Percentiles rank a stretch among this genome's conserved stretches.
These are phyloP conservation scores for Campoplex nolae DNA, from an alignment of 2,888 invertebrate species.

Conservation along the genomic window DNA sequence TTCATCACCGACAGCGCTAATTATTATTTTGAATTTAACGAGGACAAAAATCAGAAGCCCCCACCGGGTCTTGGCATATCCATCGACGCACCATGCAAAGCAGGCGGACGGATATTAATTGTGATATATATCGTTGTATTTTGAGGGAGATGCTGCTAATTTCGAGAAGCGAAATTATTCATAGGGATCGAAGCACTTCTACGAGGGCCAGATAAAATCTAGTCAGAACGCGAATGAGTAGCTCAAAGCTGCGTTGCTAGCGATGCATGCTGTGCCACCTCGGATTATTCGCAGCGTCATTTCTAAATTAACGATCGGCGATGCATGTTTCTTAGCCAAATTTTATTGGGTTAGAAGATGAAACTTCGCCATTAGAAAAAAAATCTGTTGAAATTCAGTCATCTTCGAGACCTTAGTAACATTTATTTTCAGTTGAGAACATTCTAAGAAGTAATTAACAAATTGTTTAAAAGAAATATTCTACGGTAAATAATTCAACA, in stretches of 20 bases:
- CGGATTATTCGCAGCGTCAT: constrained; percentile 39
- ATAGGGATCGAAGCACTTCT: neutral
- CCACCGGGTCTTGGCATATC: constrained; percentile 35
- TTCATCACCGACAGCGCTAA: constrained; percentile 13
- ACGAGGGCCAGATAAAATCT: constrained; percentile 64
- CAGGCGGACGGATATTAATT: constrained; percentile 50
- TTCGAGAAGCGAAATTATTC: neutral
- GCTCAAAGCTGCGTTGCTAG: constrained; percentile 36
- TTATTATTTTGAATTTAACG: neutral
- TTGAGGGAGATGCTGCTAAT: constrained; percentile 34
- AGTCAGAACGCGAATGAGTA: constrained; percentile 49
- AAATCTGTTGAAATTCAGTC: neutral
- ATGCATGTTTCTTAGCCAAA: neutral
- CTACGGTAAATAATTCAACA: neutral
- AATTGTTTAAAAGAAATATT: neutral
- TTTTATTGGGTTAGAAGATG: neutral
- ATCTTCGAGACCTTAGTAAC: neutral
- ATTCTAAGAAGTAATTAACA: neutral
- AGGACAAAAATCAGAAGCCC: neutral
- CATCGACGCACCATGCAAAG: constrained; percentile 45
- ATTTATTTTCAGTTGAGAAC: neutral
- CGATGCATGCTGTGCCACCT: constrained; percentile 31
- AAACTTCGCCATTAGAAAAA: neutral
- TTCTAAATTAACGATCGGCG: neutral
- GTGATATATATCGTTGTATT: constrained; percentile 54